Evolutionary conservation across 1,140 invertebrate species (phyloP).

Genomic region (Nylanderia fulva): DNA sequence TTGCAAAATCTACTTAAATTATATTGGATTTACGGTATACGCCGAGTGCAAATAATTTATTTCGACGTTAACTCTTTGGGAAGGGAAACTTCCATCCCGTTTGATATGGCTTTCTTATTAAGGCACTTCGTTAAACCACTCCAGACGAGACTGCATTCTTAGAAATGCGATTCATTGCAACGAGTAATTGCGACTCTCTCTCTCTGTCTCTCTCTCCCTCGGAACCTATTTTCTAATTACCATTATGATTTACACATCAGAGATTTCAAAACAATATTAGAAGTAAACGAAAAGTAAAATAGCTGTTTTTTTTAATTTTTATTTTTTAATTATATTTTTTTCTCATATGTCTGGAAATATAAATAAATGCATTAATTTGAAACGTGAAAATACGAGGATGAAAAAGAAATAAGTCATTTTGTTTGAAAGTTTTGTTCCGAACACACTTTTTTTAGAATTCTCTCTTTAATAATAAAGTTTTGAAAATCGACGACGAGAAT

Average conservation of each 20-base stretch:
- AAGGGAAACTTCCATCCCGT: constrained; percentile 12
- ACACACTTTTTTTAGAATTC: not conserved
- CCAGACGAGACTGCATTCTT: constrained; percentile 18
- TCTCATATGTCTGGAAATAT: not conserved
- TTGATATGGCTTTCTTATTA: constrained; percentile 30
- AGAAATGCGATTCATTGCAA: constrained; percentile 34
- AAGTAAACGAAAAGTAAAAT: constrained; percentile 4
- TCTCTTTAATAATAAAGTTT: not conserved
- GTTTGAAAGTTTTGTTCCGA: not conserved
- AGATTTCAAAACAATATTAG: not conserved
- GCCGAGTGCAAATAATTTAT: constrained; percentile 24
- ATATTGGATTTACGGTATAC: constrained; percentile 25
- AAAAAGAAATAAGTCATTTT: not conserved
- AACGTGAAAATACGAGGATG: not conserved
- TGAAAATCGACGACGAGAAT: not conserved
- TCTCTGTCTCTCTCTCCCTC: not conserved
- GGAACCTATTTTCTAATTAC: constrained; percentile 8
- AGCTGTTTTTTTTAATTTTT: not conserved
- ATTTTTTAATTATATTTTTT: not conserved
- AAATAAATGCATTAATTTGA: constrained; percentile 9
- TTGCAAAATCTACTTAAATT: constrained; percentile 35
- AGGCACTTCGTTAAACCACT: constrained; percentile 30
- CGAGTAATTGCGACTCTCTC: not conserved
- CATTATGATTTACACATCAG: constrained; percentile 22
- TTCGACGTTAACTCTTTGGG: constrained; percentile 30